phyloP scores from a whole-genome alignment of 1,140 invertebrate species.

The Aleiodes sp. region DNA sequence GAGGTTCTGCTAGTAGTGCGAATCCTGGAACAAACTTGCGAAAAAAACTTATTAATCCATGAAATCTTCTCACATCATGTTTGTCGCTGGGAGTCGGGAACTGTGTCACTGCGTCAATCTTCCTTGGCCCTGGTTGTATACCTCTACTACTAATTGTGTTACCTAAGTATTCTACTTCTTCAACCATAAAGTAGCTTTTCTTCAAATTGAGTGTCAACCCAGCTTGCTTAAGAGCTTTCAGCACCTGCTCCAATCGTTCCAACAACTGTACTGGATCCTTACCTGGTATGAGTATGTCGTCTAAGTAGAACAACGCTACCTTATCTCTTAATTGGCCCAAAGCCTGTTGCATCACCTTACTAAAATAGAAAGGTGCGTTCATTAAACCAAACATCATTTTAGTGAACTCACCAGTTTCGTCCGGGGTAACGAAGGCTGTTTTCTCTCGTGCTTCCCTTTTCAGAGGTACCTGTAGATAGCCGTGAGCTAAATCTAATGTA shows the following conservation, averaged over 20 bases:
- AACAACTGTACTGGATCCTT: constrained; percentile 53
- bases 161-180: constrained; percentile 45
- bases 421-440: constrained; percentile 32
- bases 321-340: not conserved
- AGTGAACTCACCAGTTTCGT: constrained; percentile 36
- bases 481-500: constrained; percentile 61
- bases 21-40: constrained; percentile 50
- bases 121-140: constrained; percentile 36
- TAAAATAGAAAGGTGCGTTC: constrained; percentile 31
- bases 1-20: constrained; percentile 42
- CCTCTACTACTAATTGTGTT: constrained; percentile 36
- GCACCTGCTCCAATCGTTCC: constrained; percentile 44
- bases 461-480: constrained; percentile 27
- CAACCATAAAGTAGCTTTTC: constrained; percentile 48
- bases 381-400: constrained; percentile 37
- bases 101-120: constrained; percentile 37
- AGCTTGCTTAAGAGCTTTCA: constrained; percentile 35
- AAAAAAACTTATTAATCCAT: constrained; percentile 58
- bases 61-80: constrained; percentile 51
- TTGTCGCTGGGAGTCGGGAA: constrained; percentile 45
- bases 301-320: constrained; percentile 29
- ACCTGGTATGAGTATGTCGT: constrained; percentile 55
- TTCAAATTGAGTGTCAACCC: constrained; percentile 44
- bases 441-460: constrained; percentile 18
- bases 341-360: constrained; percentile 36